Percentiles rank a stretch among this genome's conserved stretches.
Conservation (phyloP, 2,797 vertebrate genomes). For the Danio albolineatus region DNA sequence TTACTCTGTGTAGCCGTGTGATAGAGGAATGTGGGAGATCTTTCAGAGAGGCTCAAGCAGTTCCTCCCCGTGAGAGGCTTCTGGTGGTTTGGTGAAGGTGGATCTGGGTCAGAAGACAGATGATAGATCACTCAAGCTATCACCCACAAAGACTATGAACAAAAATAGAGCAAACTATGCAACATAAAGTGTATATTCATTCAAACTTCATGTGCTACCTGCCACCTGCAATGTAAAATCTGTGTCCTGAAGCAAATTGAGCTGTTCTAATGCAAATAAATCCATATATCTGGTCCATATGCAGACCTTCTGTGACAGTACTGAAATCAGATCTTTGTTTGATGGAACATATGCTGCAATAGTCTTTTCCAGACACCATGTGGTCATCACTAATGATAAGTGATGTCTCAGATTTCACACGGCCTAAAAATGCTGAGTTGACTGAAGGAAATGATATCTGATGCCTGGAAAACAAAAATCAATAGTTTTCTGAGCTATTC, state of each 20-base stretch:
- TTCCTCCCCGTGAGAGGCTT: constrained; percentile 69
- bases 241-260: neutral
- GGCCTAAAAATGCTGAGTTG: constrained; percentile 39
- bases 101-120: constrained; percentile 67
- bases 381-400: constrained; percentile 25
- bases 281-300: neutral
- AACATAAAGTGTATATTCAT: neutral
- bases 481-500: constrained; percentile 13
- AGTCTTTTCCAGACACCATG: constrained; percentile 2
- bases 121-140: constrained; percentile 32
- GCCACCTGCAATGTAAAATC: neutral
- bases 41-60: constrained; percentile 72
- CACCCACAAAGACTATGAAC: neutral
- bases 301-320: constrained; percentile 4
- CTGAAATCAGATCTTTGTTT: constrained; percentile 8
- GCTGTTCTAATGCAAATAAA: constrained; percentile 8
- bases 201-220: neutral
- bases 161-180: too few species aligned
- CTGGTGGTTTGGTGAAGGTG: constrained; percentile 68
- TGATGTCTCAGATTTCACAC: constrained; percentile 46
- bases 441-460: constrained; percentile 13
- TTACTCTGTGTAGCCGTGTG: constrained; percentile 78
- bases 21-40: constrained; percentile 80
- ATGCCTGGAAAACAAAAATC: constrained; percentile 27
- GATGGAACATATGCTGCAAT: constrained; percentile 26